phyloP scores from a whole-genome alignment of 2,888 invertebrate species.

The Macaria liturata region DNA sequence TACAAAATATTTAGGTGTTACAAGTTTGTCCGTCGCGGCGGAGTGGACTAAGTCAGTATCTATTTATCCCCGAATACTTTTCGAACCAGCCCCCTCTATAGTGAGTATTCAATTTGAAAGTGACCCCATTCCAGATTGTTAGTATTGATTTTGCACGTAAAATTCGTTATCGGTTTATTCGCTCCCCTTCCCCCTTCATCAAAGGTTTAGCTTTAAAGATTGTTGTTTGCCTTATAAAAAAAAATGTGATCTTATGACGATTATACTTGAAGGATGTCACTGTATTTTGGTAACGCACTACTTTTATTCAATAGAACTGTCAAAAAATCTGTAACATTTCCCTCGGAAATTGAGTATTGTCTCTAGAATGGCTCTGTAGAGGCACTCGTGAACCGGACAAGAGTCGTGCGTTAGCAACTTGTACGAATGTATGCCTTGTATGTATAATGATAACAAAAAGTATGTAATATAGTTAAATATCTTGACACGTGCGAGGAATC shows the following conservation, averaged over 20 bases:
- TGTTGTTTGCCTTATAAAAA: constrained; percentile 82
- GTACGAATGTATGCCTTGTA: constrained; percentile 75
- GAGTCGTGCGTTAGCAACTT: constrained; percentile 52
- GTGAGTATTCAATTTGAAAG: constrained; percentile 45
- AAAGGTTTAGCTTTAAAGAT: constrained; percentile 82
- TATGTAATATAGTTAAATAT: constrained; percentile 69
- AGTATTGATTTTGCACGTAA: constrained; percentile 39
- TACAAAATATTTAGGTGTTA: constrained; percentile 72
- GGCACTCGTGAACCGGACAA: constrained; percentile 1
- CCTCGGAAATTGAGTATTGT: no score
- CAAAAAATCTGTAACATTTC: no score
- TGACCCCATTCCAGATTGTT: constrained; percentile 55
- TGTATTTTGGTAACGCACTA: constrained; percentile 53
- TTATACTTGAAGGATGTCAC: constrained; percentile 74
- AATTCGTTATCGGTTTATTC: constrained; percentile 64
- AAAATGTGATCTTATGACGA: constrained; percentile 82
- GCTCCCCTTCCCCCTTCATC: constrained; percentile 57
- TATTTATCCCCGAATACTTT: constrained; percentile 50
- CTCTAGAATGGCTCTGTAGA: no score
- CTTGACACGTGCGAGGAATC: constrained; percentile 69
- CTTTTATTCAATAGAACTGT: constrained; percentile 8
- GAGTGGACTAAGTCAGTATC: constrained; percentile 56
- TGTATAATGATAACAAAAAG: constrained; percentile 79
- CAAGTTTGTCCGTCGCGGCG: constrained; percentile 52
- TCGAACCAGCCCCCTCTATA: constrained; percentile 40